Evolutionary conservation across 2,888 invertebrate genomes (phyloP).

Genomic region (Caenorhabditis sp.): DNA sequence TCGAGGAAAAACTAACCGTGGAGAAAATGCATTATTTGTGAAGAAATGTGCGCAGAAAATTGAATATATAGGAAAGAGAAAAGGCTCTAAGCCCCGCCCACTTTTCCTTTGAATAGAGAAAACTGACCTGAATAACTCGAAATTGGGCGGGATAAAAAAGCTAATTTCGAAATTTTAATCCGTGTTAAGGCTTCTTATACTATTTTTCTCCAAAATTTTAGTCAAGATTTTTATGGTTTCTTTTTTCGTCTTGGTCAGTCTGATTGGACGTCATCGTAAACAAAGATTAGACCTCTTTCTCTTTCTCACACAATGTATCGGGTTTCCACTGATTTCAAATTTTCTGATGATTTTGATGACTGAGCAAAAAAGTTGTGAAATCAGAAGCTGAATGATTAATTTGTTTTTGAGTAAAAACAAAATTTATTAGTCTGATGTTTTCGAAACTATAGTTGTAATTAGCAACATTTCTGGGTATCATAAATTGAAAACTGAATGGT

Average conservation of each 20-base stretch:
- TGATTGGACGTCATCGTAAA: neutral
- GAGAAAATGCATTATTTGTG: slow-evolving; percentile 25
- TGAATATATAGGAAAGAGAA: slow-evolving; percentile 21
- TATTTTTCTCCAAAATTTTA: neutral
- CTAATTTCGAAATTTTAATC: slow-evolving; percentile 10
- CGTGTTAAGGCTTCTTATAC: neutral
- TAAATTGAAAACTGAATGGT: too few species aligned
- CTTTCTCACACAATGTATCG: too few species aligned
- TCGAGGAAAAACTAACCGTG: slow-evolving; percentile 12
- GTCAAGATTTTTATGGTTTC: neutral
- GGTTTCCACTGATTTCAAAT: too few species aligned
- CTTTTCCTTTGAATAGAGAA: neutral
- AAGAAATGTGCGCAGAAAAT: slow-evolving; percentile 15
- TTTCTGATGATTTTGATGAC: too few species aligned
- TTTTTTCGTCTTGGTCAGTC: neutral
- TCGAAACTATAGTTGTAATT: too few species aligned
- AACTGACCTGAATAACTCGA: neutral
- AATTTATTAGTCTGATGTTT: too few species aligned
- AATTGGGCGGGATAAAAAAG: neutral
- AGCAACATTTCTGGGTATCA: too few species aligned
- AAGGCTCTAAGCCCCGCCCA: slow-evolving; percentile 18
- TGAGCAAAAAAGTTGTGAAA: too few species aligned
- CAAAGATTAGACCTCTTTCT: too few species aligned
- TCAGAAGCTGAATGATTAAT: too few species aligned
- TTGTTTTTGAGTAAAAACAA: too few species aligned